Evolutionary conservation across 2,888 invertebrate genomes (phyloP).

Genomic region (Ferdinandea cuprea): DNA sequence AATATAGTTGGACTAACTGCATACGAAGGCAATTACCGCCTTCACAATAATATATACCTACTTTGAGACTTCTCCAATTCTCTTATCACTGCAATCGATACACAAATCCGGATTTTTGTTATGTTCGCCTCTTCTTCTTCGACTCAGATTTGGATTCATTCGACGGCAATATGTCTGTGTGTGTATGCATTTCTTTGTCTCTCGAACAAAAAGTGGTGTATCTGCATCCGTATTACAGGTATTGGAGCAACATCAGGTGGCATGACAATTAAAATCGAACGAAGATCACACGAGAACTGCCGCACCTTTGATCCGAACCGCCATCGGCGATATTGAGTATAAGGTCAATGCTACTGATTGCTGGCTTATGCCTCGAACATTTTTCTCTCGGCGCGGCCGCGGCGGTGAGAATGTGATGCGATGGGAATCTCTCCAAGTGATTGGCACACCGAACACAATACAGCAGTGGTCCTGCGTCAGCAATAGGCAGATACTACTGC

Average conservation of each 20-base stretch:
- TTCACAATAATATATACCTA: slow-evolving; percentile 67
- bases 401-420: slow-evolving; percentile 55
- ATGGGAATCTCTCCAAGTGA: slow-evolving; percentile 43
- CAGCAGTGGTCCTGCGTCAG: slow-evolving; percentile 22
- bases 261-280: slow-evolving; percentile 78
- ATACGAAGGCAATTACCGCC: slow-evolving; percentile 68
- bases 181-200: slow-evolving; percentile 61
- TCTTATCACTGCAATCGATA: slow-evolving; percentile 69
- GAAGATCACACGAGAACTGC: slow-evolving; percentile 68
- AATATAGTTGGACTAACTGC: slow-evolving; percentile 17
- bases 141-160: not conserved
- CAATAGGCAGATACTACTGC: not conserved
- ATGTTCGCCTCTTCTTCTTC: slow-evolving; percentile 2
- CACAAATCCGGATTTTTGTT: slow-evolving; percentile 65
- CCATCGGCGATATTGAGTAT: slow-evolving; percentile 29
- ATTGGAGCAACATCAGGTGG: slow-evolving; percentile 77
- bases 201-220: slow-evolving; percentile 20
- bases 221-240: slow-evolving; percentile 73
- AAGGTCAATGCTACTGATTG: slow-evolving; percentile 49
- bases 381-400: slow-evolving; percentile 12
- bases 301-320: slow-evolving; percentile 71
- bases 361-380: slow-evolving; percentile 21
- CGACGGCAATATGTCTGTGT: too few species aligned
- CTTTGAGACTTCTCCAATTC: slow-evolving; percentile 13
- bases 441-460: slow-evolving; percentile 23